Evolutionary conservation across 2,888 invertebrate genomes (phyloP).

Genomic region (Erebia palarica): DNA sequence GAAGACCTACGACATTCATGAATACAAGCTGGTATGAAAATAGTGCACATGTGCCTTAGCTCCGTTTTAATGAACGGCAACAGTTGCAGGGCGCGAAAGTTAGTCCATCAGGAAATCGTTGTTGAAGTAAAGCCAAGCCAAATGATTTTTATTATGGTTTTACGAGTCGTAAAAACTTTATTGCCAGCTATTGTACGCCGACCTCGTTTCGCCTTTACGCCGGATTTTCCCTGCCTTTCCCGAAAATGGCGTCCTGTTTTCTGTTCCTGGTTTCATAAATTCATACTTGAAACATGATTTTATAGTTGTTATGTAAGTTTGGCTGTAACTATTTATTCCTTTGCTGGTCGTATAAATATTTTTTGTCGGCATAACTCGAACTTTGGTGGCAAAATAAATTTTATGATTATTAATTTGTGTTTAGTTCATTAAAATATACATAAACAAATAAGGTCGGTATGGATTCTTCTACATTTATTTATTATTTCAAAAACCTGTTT

Average conservation of each 20-base stretch:
- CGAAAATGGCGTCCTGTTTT: conserved; percentile 29
- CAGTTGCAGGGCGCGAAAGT: conserved; percentile 66
- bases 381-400: background rate
- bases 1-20: too few species aligned
- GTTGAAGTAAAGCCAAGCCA: conserved; percentile 64
- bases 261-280: conserved; percentile 11
- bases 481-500: too few species aligned
- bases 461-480: too few species aligned
- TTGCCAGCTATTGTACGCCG: conserved; percentile 43
- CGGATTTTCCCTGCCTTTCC: conserved; percentile 40
- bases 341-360: conserved; percentile 20
- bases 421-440: background rate
- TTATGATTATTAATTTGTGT: background rate
- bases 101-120: conserved; percentile 70
- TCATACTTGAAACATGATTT: conserved; percentile 8
- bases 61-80: background rate
- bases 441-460: too few species aligned
- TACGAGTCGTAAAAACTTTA: conserved; percentile 66
- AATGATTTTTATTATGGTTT: conserved; percentile 68
- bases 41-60: background rate
- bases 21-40: background rate
- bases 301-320: conserved; percentile 7
- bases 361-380: conserved; percentile 3
- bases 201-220: conserved; percentile 32
- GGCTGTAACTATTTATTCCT: conserved; percentile 4